A percentile compares a stretch with the other conserved stretches of the same genome.
phyloP scores from a whole-genome alignment of 2,888 invertebrate genomes.

The Blera fallax region DNA sequence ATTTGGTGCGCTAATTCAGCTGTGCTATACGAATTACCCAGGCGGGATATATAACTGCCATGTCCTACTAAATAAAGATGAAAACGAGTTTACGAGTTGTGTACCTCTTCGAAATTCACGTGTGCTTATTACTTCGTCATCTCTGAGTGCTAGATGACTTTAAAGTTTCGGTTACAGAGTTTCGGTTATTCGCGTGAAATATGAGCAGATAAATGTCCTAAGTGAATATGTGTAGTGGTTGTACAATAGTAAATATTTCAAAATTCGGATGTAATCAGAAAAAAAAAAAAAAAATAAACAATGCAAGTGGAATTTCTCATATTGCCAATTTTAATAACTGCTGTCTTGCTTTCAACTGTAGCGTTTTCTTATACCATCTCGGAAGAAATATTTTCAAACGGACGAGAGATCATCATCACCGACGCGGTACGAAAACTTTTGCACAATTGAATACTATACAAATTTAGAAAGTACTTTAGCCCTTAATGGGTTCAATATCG shows the following conservation, averaged over 20 bases:
- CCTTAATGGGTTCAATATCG: not conserved
- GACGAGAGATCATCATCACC: conserved; percentile 80
- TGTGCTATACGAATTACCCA: conserved; percentile 3
- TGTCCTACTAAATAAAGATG: conserved; percentile 63
- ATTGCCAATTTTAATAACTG: conserved; percentile 46
- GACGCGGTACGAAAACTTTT: conserved; percentile 78
- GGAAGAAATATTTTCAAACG: conserved; percentile 49
- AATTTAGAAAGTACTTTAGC: not conserved
- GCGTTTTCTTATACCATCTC: conserved; percentile 22
- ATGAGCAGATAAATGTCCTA: conserved; percentile 28
- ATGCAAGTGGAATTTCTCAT: conserved; percentile 50
- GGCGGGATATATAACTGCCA: conserved; percentile 38
- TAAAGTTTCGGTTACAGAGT: conserved; percentile 23
- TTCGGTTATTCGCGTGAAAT: conserved; percentile 12
- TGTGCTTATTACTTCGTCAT: conserved; percentile 44
- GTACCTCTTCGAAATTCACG: conserved; percentile 43
- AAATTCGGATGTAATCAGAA: conserved; percentile 47
- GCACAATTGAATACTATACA: not conserved
- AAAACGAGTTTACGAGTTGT: conserved; percentile 60
- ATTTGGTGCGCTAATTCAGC: not conserved
- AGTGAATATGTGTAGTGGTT: conserved; percentile 42
- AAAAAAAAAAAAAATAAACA: conserved; percentile 34
- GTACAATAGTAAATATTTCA: conserved; percentile 7
- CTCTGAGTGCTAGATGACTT: conserved; percentile 37
- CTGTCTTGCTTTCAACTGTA: conserved; percentile 27